phyloP scores from a whole-genome alignment of 2,797 vertebrate species.

The Hozukius guyotensis region DNA sequence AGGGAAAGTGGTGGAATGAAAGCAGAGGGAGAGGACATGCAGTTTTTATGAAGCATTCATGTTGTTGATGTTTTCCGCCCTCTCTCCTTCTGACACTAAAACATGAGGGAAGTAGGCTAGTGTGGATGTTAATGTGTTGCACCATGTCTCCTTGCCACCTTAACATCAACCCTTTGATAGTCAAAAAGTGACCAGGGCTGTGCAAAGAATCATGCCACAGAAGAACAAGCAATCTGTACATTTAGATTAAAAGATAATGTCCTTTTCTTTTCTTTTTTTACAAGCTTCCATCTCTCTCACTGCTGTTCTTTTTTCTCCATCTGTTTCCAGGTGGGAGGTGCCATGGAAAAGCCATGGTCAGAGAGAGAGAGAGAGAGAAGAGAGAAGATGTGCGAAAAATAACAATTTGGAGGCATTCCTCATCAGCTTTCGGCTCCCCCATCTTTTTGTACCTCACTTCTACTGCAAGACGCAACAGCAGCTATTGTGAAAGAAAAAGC shows the following conservation, averaged over 20 bases:
- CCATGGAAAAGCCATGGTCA: slow-evolving; percentile 43
- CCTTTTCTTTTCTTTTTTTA: slow-evolving; percentile 6
- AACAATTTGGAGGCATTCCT: slow-evolving; percentile 37
- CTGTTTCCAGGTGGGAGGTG: slow-evolving; percentile 64
- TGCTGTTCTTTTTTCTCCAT: slow-evolving; percentile 35
- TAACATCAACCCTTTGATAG: neutral
- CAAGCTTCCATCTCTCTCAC: slow-evolving; percentile 22
- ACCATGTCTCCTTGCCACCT: neutral
- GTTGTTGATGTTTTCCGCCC: slow-evolving; percentile 40
- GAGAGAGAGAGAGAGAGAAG: slow-evolving; percentile 8
- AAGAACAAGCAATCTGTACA: neutral
- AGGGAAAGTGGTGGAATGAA: slow-evolving; percentile 36
- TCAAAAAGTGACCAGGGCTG: neutral
- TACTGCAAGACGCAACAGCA: slow-evolving; percentile 26
- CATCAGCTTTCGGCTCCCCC: slow-evolving; percentile 26
- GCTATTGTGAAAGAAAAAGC: slow-evolving; percentile 32
- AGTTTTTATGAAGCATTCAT: slow-evolving; percentile 70
- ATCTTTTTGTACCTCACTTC: slow-evolving; percentile 20
- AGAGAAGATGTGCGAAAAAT: slow-evolving; percentile 20
- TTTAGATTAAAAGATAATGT: slow-evolving; percentile 16
- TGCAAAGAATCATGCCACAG: neutral
- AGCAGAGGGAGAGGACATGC: slow-evolving; percentile 43
- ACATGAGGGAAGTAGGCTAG: slow-evolving; percentile 12
- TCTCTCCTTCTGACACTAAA: slow-evolving; percentile 34
- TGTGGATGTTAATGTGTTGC: neutral